Conservation (phyloP, 2,113 vertebrate genomes). For the Tyrannus savana region DNA sequence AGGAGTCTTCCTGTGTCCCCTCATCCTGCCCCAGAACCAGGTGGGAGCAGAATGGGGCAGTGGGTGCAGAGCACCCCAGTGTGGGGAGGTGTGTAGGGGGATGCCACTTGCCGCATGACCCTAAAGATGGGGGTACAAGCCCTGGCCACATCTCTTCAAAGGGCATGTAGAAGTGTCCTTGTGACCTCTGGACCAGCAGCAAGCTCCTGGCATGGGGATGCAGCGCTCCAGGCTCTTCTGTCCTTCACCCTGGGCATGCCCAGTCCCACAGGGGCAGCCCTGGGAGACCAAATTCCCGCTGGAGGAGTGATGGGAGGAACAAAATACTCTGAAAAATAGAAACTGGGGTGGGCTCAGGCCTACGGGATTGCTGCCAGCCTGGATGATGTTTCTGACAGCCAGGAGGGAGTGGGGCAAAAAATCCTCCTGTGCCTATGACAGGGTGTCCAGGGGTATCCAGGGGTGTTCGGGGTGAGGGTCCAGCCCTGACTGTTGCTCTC, state of each 20-base stretch:
- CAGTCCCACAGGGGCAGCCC: background rate
- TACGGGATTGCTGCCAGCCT: background rate
- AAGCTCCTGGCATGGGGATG: fast-evolving
- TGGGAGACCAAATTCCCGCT: background rate
- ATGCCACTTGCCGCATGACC: fast-evolving
- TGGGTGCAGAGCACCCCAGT: background rate
- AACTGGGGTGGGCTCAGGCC: background rate
- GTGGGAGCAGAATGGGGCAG: background rate
- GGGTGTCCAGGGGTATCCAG: too few species aligned
- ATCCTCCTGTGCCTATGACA: background rate
- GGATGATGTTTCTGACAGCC: background rate
- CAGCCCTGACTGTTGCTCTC: background rate
- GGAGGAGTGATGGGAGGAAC: fast-evolving
- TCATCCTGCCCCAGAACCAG: background rate
- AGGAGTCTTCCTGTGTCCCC: background rate
- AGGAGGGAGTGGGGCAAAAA: background rate
- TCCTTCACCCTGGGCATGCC: fast-evolving
- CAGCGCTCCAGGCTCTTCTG: background rate
- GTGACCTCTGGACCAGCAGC: background rate
- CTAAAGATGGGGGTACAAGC: background rate
- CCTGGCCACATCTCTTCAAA: background rate
- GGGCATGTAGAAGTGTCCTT: background rate
- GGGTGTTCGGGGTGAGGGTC: fast-evolving
- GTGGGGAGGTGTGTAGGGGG: fast-evolving
- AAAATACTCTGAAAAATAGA: background rate